These are phyloP conservation scores for Tethea ocularis DNA, from an alignment of 2,888 invertebrate genomes.

Conservation along the genomic window DNA sequence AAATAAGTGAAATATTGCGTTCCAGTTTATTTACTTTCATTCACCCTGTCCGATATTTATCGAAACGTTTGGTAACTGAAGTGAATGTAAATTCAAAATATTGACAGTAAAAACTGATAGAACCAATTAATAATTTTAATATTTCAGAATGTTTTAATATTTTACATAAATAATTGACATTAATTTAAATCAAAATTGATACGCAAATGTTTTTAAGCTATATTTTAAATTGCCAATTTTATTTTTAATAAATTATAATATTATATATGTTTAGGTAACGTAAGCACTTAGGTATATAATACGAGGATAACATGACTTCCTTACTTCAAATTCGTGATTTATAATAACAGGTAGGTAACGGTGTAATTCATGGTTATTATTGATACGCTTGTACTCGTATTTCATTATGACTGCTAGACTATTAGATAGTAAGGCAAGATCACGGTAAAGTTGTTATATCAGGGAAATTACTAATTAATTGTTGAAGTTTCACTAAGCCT, in stretches of 20 bases:
- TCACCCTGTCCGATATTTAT: background rate
- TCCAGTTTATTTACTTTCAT: constrained; percentile 12
- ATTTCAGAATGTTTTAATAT: too few relatives aligned
- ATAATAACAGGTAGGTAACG: constrained; percentile 10
- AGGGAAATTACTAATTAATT: background rate
- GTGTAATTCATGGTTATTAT: constrained; percentile 18
- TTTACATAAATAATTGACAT: background rate
- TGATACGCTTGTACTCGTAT: background rate
- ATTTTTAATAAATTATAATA: background rate
- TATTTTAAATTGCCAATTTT: background rate
- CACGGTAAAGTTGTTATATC: background rate
- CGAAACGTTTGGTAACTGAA: constrained; percentile 5
- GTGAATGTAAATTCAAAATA: constrained; percentile 6
- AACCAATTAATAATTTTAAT: background rate
- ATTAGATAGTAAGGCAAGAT: background rate
- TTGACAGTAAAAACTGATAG: background rate
- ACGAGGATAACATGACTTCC: constrained; percentile 32
- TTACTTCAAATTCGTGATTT: constrained; percentile 35
- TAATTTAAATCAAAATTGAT: background rate
- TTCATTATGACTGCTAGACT: background rate
- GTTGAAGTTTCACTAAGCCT: background rate
- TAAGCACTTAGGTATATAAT: background rate
- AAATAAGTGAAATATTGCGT: background rate
- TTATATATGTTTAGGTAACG: background rate
- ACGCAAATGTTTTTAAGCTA: too few relatives aligned